These are phyloP conservation scores for Jacana jacana DNA, from an alignment of 2,113 vertebrate species.

Conservation along the genomic window DNA sequence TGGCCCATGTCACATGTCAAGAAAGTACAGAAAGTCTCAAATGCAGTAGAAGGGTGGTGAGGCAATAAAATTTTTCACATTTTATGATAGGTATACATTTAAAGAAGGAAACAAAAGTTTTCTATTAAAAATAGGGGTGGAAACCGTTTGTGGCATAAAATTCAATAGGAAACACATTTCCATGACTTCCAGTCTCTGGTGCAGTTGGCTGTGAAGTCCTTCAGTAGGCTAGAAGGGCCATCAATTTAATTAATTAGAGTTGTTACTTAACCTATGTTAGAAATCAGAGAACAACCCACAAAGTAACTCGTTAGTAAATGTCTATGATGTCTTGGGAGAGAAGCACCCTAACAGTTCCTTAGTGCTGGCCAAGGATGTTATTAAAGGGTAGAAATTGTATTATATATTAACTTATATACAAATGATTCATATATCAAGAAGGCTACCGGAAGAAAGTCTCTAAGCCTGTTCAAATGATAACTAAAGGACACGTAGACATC, in stretches of 20 bases:
- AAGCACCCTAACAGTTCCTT: not conserved
- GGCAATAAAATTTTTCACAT: constrained; percentile 21
- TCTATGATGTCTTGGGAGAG: not conserved
- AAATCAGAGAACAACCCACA: constrained; percentile 32
- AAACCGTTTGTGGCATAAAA: constrained; percentile 58
- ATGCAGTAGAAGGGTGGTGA: constrained; percentile 6
- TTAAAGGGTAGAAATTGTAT: not conserved
- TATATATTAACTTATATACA: not conserved
- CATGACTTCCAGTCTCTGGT: constrained; percentile 42
- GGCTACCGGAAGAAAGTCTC: not conserved
- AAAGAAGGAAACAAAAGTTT: constrained; percentile 55
- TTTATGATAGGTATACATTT: constrained; percentile 47
- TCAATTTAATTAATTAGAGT: constrained; percentile 22
- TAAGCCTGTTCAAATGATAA: not conserved
- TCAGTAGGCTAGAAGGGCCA: constrained; percentile 20
- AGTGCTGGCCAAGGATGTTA: not conserved
- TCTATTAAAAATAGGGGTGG: constrained; percentile 56
- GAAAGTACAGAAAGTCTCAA: constrained; percentile 10
- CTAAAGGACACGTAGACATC: not conserved
- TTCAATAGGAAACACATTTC: constrained; percentile 68
- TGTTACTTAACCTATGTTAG: constrained; percentile 37
- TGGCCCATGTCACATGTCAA: constrained; percentile 37
- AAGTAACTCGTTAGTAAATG: constrained; percentile 6
- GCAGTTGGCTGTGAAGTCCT: constrained; percentile 33
- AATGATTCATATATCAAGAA: not conserved